Evolutionary conservation across 2,113 vertebrate species (phyloP), one percentile per base, ranked within the genome.

Genomic region (Hyla sarda): DNA sequence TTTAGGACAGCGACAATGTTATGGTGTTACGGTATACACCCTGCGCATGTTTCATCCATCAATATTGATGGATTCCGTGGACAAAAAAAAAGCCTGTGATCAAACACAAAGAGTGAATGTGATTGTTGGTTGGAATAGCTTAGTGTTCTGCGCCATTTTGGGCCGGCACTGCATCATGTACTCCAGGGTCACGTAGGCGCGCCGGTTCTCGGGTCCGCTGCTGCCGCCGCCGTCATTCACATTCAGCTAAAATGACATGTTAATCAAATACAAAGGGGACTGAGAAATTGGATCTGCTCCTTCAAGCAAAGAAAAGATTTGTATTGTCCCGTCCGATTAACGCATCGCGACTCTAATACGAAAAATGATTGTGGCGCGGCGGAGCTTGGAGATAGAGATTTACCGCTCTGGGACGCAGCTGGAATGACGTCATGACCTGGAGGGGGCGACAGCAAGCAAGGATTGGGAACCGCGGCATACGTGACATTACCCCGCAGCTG

Each of bases 251-350:
- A 81, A 62, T 62, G 78, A 81, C 78, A 81, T 25, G 65, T 81
- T 81, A 81, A 81, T 81, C 78, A 81, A 81, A 81, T 56, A 47
- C 56, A 81, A 81, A 81, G 56, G 45, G 50, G 56, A 58, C 34
- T 47, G 78, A 81, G 78, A 81, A 81, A 81, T 81, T 81, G 78
- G 78, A 81, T 81, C 56, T 81, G 78, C 78, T 62, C 25, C 32
- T 81, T 8, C 78, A 5, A 65, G 78, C 78, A 62, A 45, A 47
- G 78, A 65, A 28, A 65, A 81, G 34, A 81, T 81, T 65, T 81
- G 62, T 62, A 81, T 62, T 81, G 54, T 81, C 78, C 78, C 34
- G 5, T 81, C 56, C 30, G 78, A 81, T 81, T 81, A 81, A 34
- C 56, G 25, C 78, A 45, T 60, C 41, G 54, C 21, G 56, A 45